Conservation (phyloP, 2,797 vertebrate genomes). For the Manis crassicaudata region DNA sequence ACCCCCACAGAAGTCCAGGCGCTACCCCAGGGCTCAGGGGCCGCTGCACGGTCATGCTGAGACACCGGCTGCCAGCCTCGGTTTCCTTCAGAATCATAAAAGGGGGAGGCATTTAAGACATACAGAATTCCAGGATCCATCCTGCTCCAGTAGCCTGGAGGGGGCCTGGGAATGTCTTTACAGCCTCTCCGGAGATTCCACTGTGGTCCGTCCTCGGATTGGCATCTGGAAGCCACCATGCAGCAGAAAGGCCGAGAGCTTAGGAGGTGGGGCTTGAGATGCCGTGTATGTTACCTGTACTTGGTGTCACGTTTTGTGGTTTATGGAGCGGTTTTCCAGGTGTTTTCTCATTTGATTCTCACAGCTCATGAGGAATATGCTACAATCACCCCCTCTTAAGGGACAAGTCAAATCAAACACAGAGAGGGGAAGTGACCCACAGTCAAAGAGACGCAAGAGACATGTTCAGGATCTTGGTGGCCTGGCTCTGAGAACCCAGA, state of each 20-base stretch:
- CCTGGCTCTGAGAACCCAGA: too few species aligned
- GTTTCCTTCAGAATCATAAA: not conserved
- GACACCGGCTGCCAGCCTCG: not conserved
- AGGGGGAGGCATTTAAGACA: not conserved
- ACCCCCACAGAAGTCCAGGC: accelerated
- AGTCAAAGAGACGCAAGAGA: not conserved
- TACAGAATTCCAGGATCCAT: not conserved
- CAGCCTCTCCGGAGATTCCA: too few species aligned
- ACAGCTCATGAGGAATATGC: accelerated
- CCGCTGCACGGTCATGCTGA: accelerated
- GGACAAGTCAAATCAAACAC: accelerated
- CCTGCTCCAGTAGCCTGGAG: not conserved
- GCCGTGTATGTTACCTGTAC: accelerated
- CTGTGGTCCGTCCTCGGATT: accelerated
- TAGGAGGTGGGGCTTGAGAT: accelerated
- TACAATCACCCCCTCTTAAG: not conserved
- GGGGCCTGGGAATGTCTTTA: not conserved
- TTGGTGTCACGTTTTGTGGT: not conserved
- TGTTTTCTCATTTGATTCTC: not conserved
- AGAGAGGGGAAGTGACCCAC: not conserved
- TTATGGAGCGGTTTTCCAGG: not conserved
- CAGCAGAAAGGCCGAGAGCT: accelerated
- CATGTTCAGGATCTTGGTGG: not conserved
- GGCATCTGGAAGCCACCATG: not conserved
- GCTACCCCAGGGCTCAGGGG: accelerated